These are phyloP conservation scores for Proisotoma minuta DNA, from an alignment of 2,888 invertebrate genomes.

Conservation along the genomic window DNA sequence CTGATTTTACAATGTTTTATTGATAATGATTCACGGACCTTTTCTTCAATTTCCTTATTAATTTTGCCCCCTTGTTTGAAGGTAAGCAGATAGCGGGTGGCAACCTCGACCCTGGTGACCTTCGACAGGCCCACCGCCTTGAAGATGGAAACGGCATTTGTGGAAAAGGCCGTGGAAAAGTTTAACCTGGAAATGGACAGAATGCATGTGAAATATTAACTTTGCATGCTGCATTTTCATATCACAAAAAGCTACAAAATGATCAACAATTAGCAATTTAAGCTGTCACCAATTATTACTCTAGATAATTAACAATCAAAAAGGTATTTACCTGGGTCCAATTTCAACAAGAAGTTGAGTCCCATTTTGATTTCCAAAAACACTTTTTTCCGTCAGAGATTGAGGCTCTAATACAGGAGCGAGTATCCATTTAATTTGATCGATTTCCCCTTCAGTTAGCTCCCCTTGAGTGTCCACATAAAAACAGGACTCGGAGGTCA, in stretches of 20 bases:
- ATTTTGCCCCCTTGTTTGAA: too few species aligned
- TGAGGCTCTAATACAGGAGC: constrained; percentile 64
- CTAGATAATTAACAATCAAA: too few species aligned
- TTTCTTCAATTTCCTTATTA: constrained; percentile 40
- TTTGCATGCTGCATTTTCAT: neutral
- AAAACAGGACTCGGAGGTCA: constrained; percentile 74
- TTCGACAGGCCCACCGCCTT: constrained; percentile 71
- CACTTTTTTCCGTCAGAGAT: constrained; percentile 57
- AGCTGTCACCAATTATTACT: too few species aligned
- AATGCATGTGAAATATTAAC: neutral
- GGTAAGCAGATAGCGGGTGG: constrained; percentile 68
- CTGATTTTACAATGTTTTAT: neutral
- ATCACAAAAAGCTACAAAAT: too few species aligned
- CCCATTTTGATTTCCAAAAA: constrained; percentile 52
- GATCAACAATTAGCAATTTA: too few species aligned
- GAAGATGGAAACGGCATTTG: constrained; percentile 93
- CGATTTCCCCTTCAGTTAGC: constrained; percentile 60
- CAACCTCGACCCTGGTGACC: constrained; percentile 75
- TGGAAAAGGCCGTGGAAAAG: constrained; percentile 92
- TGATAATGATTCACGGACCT: constrained; percentile 35
- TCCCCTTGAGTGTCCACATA: constrained; percentile 62
- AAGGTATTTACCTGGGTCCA: constrained; percentile 74
- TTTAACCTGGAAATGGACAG: constrained; percentile 71
- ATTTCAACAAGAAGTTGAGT: constrained; percentile 68
- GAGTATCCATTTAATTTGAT: constrained; percentile 72